Conservation (phyloP, 1,140 invertebrate genomes). For the Bombus vancouverensis region DNA sequence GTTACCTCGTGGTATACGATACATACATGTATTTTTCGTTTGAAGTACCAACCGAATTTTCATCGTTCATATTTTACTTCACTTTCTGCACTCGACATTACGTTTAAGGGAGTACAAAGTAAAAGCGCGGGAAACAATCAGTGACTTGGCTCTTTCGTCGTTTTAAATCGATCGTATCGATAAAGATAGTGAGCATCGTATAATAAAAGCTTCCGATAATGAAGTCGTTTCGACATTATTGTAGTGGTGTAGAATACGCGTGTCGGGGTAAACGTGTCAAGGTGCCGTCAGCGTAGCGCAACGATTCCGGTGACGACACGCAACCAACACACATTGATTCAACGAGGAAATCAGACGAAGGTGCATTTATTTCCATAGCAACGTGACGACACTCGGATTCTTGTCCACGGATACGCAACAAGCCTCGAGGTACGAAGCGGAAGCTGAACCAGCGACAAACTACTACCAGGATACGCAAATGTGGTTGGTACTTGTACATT, state of each 20-base stretch:
- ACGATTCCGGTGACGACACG: slow-evolving; percentile 47
- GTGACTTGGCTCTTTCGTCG: neutral
- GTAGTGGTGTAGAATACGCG: slow-evolving; percentile 44
- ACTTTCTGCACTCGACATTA: neutral
- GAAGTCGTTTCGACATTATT: slow-evolving; percentile 39
- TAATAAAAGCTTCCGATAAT: slow-evolving; percentile 35
- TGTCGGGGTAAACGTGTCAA: slow-evolving; percentile 78
- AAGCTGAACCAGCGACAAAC: slow-evolving; percentile 37
- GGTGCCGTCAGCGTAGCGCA: slow-evolving; percentile 63
- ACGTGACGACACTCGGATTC: slow-evolving; percentile 54
- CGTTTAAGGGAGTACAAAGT: neutral
- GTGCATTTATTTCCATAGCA: slow-evolving; percentile 53
- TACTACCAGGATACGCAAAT: slow-evolving; percentile 56
- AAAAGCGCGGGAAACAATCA: slow-evolving; percentile 36
- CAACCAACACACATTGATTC: slow-evolving; percentile 35
- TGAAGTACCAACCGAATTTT: slow-evolving; percentile 19
- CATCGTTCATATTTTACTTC: neutral
- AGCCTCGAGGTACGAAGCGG: slow-evolving; percentile 25
- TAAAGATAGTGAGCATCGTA: slow-evolving; percentile 18
- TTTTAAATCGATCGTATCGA: slow-evolving; percentile 20
- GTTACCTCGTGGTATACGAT: slow-evolving; percentile 21
- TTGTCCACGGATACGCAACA: slow-evolving; percentile 38
- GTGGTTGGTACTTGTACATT: slow-evolving; percentile 62
- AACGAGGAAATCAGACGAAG: slow-evolving; percentile 47
- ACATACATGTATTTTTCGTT: slow-evolving; percentile 5